Evolutionary conservation across 2,797 vertebrate genomes (phyloP).

Genomic region (Hoplostethus atlanticus): DNA sequence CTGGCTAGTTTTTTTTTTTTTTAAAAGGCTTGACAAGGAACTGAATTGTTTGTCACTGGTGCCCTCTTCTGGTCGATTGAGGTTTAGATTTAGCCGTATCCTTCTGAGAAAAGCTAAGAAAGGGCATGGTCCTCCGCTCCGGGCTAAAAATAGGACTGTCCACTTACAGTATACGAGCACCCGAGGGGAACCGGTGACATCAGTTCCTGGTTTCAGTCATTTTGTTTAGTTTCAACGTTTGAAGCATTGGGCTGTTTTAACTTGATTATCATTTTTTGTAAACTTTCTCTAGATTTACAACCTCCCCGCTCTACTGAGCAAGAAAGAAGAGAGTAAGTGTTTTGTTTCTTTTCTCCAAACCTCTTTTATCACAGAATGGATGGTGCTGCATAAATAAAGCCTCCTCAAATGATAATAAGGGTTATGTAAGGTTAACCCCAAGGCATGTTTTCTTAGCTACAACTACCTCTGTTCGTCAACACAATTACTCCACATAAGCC

Average conservation of each 20-base stretch:
- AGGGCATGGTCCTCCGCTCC: constrained; percentile 37
- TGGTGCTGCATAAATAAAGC: not conserved
- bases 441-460: constrained; percentile 20
- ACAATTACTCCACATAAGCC: constrained; percentile 62
- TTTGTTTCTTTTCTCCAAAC: not conserved
- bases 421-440: not conserved
- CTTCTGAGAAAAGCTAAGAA: constrained; percentile 12
- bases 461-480: constrained; percentile 53
- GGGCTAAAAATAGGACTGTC: constrained; percentile 40
- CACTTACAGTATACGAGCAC: not conserved
- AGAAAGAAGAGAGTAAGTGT: constrained; percentile 98
- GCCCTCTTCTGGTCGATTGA: constrained; percentile 64
- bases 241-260: not conserved
- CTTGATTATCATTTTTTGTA: constrained; percentile 15
- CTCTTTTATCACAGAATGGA: not conserved
- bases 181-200: not conserved
- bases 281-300: constrained; percentile 92
- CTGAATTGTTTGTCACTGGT: constrained; percentile 38
- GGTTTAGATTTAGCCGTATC: not conserved
- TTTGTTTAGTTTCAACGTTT: not conserved
- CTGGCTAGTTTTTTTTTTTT: constrained; percentile 25
- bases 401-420: not conserved
- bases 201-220: not conserved
- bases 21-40: constrained; percentile 13
- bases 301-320: constrained; percentile 95